Base-by-base conservation (phyloP, 2,113 vertebrate genomes). In the Xenopus laevis region DNA sequence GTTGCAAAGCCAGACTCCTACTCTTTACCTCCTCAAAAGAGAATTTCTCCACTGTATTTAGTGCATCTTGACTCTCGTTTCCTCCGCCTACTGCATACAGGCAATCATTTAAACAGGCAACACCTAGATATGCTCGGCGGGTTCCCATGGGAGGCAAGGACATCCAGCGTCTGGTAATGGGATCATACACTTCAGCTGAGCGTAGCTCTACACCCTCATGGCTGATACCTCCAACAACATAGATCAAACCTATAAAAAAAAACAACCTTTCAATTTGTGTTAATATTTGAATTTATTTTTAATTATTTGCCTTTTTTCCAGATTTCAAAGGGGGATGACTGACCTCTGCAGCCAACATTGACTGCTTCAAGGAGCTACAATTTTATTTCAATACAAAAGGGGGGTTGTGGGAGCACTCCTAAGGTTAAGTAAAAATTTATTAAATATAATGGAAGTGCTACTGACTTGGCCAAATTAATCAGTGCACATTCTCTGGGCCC, bases 61-160 rank as follows among this genome's bases (percentile, higher is more conserved):
- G 88, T 0, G 94, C 93, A 27, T 95, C 96, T 79, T 96, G 89
- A 1, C 91, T 89, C 81, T 98, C 96, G 23, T 98, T 98, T 93
- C 95, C 98, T 61, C 97, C 97, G 47, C 97, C 97, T 68, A 99
- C 86, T 8, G 94, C 94, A 23, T 97, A 99, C 78, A 99, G 93
- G 64, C 91, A 95, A 80, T 97, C 95, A 10, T 95, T 96, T 79
- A 98, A 91, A 73, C 89, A 91, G 78, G 94, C 93, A 2, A 98
- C 94, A 3, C 96, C 96, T 75, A 98, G 90, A n/a, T 98, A 97
- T 0, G 96, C 96, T 80, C 97, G 91, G 20, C 87, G 87, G 7
- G 93, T 96, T 71, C 87, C 84, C 97, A 99, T 98, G 13, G 92
- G 87, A 4, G 96, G 90, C 6, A 99, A 92, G 30, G 93, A 87